phyloP scores from a whole-genome alignment of 2,888 invertebrate genomes.

The Acrobasis repandana region DNA sequence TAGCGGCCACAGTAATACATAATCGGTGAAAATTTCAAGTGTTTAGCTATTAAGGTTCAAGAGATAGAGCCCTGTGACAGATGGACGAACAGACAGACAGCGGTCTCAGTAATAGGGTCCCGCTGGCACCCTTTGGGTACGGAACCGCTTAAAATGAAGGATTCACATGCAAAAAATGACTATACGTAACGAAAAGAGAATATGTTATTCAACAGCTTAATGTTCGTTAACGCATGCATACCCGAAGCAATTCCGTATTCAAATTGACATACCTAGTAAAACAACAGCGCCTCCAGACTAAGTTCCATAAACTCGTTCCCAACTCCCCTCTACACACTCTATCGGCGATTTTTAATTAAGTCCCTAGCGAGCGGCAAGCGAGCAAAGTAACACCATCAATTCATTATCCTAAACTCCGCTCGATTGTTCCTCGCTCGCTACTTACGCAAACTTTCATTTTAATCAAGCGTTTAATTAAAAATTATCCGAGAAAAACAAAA shows the following conservation, averaged over 20 bases:
- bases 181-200: not conserved
- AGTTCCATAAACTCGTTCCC: conserved; percentile 79
- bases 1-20: too few relatives aligned
- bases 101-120: too few relatives aligned
- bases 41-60: too few relatives aligned
- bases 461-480: conserved; percentile 84
- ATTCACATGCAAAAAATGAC: not conserved
- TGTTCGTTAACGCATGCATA: conserved; percentile 44
- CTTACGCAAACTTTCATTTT: conserved; percentile 84
- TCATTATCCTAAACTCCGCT: conserved; percentile 83
- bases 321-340: conserved; percentile 81
- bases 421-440: conserved; percentile 82
- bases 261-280: conserved; percentile 78
- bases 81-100: too few relatives aligned
- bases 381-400: conserved; percentile 82
- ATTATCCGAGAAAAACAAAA: conserved; percentile 83
- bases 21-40: too few relatives aligned
- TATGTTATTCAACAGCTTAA: conserved; percentile 19
- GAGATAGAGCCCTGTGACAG: too few relatives aligned
- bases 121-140: too few relatives aligned
- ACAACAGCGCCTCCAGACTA: conserved; percentile 76
- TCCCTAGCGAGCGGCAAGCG: conserved; percentile 77
- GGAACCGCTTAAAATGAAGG: too few relatives aligned
- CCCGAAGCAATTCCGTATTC: conserved; percentile 75
- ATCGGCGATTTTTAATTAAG: conserved; percentile 83